Base-by-base conservation (phyloP, 2,888 invertebrate species). In the Fragum whitleyi region DNA sequence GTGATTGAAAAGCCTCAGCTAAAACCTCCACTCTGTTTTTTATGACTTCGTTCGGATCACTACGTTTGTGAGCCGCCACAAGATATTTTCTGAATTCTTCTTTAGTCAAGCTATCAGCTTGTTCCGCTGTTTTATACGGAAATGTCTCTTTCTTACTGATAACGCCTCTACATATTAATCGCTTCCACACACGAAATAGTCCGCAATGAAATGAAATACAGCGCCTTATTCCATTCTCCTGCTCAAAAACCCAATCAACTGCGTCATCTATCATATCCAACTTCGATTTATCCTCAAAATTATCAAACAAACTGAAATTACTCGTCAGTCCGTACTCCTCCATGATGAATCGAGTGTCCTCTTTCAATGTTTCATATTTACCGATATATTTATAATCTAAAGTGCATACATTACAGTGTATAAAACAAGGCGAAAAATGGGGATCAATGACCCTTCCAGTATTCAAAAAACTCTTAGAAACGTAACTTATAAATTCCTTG, bases 401-500 rank as follows among this genome's bases (percentile, higher is more conserved):
- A 9, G 69, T 57, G 70, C 88, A 88, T 5, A 86, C 87, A 2
- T 81, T 53, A 53, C 88, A 88, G 39, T 87, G 87, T n/a, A 80
- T 81, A 36, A 74, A 83, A 72, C 79, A 85, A 1, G 86, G 82
- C 16, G 75, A 47, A 78, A 87, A 88, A 79, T 88, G 88, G 6
- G 78, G 81, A 36, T 88, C 81, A 0, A 61, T 3, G 19, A 32
- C 9, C 9, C 79, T 74, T 7, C 28, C 42, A 26, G 57, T 42
- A 23, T 80, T 26, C 9, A 61, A 6, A 3, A 36, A 36, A 11
- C 79, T 75, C 16, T 78, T 59, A 2, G 86, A 74, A 14, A 84
- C 53, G 59, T 72, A 86, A 59, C 74, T 81, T 1, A 87, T 51
- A 32, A 87, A 89, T 67, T 89, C 87, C 14, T 70, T 14, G 79